Conservation (phyloP, 2,797 vertebrate species). For the Mormyrops boulengeri region DNA sequence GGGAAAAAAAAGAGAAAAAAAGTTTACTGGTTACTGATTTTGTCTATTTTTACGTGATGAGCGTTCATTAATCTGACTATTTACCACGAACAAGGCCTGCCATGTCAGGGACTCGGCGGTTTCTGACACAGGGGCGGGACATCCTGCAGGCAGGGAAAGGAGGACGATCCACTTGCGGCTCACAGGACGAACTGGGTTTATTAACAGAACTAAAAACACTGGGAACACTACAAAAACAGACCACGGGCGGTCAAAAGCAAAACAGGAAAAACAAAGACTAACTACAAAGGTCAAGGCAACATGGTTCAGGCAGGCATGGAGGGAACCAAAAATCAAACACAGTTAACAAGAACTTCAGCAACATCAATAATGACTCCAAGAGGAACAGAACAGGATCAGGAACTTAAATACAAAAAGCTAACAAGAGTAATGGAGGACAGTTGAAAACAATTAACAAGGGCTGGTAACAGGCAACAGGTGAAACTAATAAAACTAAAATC, state of each 20-base stretch:
- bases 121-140: no score
- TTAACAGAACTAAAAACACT: no score
- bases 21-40: neutral
- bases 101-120: neutral
- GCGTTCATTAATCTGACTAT: neutral
- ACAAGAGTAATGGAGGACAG: neutral
- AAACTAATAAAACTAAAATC: neutral
- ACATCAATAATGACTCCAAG: neutral
- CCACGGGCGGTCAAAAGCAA: no score
- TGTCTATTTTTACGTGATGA: neutral
- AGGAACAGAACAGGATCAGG: neutral
- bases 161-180: no score
- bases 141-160: no score
- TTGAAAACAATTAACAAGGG: neutral
- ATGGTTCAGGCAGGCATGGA: no score
- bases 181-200: no score
- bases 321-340: no score
- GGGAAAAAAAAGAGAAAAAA: no score
- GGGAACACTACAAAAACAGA: no score
- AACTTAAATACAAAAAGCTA: neutral
- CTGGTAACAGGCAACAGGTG: neutral
- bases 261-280: no score
- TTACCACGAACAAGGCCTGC: neutral
- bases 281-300: no score
- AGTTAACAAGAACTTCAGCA: neutral